These are phyloP conservation scores for Drosophila serrata DNA, from an alignment of 1,140 invertebrate species.

Conservation along the genomic window DNA sequence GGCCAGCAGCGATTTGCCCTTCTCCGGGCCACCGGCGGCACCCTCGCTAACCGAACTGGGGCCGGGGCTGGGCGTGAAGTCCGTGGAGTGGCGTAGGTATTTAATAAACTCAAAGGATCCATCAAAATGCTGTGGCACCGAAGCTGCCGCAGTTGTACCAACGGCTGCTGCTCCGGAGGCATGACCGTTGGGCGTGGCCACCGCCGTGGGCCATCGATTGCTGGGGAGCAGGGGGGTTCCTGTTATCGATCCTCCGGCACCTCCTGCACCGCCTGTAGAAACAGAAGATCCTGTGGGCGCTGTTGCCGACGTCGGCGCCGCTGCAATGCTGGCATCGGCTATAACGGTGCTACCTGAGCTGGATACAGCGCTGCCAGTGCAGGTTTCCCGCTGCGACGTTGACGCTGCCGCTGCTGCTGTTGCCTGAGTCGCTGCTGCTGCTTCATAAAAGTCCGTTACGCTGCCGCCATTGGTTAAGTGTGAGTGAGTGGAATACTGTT, in stretches of 20 bases:
- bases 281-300: slow-evolving; percentile 11
- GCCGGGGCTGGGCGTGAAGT: slow-evolving; percentile 60
- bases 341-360: slow-evolving; percentile 39
- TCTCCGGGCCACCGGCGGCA: slow-evolving; percentile 38
- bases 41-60: slow-evolving; percentile 18
- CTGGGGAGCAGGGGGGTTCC: slow-evolving; percentile 19
- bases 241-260: slow-evolving; percentile 14
- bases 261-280: slow-evolving; percentile 10
- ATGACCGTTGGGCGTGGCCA: slow-evolving; percentile 68
- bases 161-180: slow-evolving; percentile 24
- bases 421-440: slow-evolving; percentile 5
- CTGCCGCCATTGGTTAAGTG: slow-evolving; percentile 47
- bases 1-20: slow-evolving; percentile 31
- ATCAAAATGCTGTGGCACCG: slow-evolving; percentile 77
- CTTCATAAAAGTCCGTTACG: slow-evolving; percentile 10
- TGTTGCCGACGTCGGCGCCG: slow-evolving; percentile 26
- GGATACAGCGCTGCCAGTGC: slow-evolving; percentile 11
- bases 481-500: slow-evolving; percentile 61
- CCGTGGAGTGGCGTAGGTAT: slow-evolving; percentile 81
- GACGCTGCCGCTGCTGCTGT: slow-evolving; percentile 19
- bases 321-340: slow-evolving; percentile 15
- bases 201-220: slow-evolving; percentile 77
- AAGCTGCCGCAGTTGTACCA: slow-evolving; percentile 25
- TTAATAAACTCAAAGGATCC: slow-evolving; percentile 85
- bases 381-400: slow-evolving; percentile 41